Evolutionary conservation across 2,888 invertebrate genomes (phyloP), one percentile per base, ranked within the genome.

Genomic region (Epinotia nisella): DNA sequence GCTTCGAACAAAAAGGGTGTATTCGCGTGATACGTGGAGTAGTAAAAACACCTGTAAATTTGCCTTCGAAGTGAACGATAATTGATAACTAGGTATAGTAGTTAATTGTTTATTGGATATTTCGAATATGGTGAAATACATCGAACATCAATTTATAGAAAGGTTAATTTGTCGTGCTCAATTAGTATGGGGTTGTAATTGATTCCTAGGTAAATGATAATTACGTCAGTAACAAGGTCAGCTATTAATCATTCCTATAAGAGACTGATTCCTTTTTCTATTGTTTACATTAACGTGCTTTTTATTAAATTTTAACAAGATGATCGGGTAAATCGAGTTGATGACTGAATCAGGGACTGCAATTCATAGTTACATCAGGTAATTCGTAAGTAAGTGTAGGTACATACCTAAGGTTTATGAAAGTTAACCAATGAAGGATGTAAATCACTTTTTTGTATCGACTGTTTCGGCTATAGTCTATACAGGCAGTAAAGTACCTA

Each of bases 31-130:
- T 29, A 55, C 41, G 29, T 35, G 21, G 15, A 56, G 66, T 45
- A 35, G 67, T 55, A 68, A 58, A 35, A 64, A 68, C 67, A 72
- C 61, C 72, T 72, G 72, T 73, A 39, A 67, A 41, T 59, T 60
- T 53, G 39, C 58, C 62, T 73, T 73, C 51, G 51, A 56, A 62
- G 61, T 59, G 39, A 51, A 59, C 67, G 62, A 56, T 69, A 73
- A 73, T 73, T 68, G 62, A 73, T 69, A 56, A 67, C 55, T 69
- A 66, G 55, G 66, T 56, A 41, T 59, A 53, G 35, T 72, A 73
- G 69, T 73, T 73, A 73, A 73, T 73, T 73, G 69, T 68, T 73
- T 68, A 73, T 73, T 68, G 73, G 64, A 68, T 62, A 62, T 67
- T 62, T 73, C 41, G 64, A 62, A 61, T 68, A 62, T 56, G 39